Evolutionary conservation across 2,797 vertebrate species (phyloP), one percentile per base, ranked within the genome.

Genomic region (Pristis pectinata): DNA sequence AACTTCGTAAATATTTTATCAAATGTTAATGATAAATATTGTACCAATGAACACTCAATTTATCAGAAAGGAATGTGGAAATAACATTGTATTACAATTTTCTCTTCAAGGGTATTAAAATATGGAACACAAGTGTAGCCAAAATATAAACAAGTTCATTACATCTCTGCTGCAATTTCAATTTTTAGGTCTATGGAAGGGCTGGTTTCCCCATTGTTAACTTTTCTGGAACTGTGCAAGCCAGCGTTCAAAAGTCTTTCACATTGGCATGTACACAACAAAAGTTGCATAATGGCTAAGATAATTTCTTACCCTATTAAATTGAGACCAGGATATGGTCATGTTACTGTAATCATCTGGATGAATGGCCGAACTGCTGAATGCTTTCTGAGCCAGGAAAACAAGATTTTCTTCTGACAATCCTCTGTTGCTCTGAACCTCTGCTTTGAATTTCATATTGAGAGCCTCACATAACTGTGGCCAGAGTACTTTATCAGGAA

Each of bases 391-490:
- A 0, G 98, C 98, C 95, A 99, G 96, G 96, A 99, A 99, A 95
- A 99, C 97, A 94, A 99, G 96, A 97, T 99, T 99, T 95, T 99
- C 98, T 95, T 99, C 99, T 8, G 98, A 98, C 95, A 99, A 97
- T 95, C 99, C 99, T 0, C 98, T 98, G 94, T 96, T 97, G 94
- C 98, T 99, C 97, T 99, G 98, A 96, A 99, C 98, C 96, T 99
- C 98, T 0, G 98, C 98, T 96, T 99, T 99, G 97, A 99, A 99
- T 95, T 99, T 99, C 98, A 99, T 98, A 96, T 99, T 98, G 37
- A 99, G 98, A 0, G 98, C 98, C 94, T 99, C 98, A 0, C 98
- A 99, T 85, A 99, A 97, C 97, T 99, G 98, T 0, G 98, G 98
- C 98, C 98, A 99, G 95, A 98, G 96, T 95, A 99, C 98, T 95